Evolutionary conservation across 2,888 invertebrate species (phyloP).

Genomic region (Xylocampa areola): DNA sequence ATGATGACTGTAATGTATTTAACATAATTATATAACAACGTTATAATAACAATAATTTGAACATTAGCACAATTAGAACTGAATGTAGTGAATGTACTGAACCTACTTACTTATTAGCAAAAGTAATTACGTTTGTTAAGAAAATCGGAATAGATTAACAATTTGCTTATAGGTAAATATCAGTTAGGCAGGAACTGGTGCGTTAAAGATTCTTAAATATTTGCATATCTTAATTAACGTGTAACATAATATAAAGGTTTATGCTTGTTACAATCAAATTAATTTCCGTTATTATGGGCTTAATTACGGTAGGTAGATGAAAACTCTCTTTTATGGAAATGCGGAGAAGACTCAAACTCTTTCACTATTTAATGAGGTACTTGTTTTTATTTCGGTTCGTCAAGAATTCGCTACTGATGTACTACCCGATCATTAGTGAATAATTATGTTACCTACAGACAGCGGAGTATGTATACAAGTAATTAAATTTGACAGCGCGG

Average conservation of each 20-base stretch:
- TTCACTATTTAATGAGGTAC: conserved; percentile 44
- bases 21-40: no score
- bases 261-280: conserved; percentile 57
- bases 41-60: no score
- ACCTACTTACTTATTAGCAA: no score
- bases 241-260: conserved; percentile 44
- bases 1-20: no score
- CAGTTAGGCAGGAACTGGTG: conserved; percentile 27
- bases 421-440: conserved; percentile 29
- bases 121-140: conserved; percentile 12
- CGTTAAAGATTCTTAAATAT: conserved; percentile 57
- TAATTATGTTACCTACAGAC: no score
- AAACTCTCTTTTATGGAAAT: conserved; percentile 40
- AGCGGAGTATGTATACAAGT: no score
- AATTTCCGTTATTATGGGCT: conserved; percentile 58
- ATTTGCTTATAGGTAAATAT: conserved; percentile 25
- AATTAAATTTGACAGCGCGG: no score
- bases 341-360: conserved; percentile 19
- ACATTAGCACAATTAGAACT: no score
- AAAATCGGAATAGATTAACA: conserved; percentile 1
- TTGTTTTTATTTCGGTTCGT: conserved; percentile 10
- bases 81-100: no score
- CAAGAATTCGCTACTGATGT: conserved; percentile 7
- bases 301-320: conserved; percentile 51
- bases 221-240: conserved; percentile 60